A percentile compares a stretch with the other conserved stretches of the same genome.
Evolutionary conservation across 2,888 invertebrate genomes (phyloP).

Genomic region (Drosophila tanythrix): DNA sequence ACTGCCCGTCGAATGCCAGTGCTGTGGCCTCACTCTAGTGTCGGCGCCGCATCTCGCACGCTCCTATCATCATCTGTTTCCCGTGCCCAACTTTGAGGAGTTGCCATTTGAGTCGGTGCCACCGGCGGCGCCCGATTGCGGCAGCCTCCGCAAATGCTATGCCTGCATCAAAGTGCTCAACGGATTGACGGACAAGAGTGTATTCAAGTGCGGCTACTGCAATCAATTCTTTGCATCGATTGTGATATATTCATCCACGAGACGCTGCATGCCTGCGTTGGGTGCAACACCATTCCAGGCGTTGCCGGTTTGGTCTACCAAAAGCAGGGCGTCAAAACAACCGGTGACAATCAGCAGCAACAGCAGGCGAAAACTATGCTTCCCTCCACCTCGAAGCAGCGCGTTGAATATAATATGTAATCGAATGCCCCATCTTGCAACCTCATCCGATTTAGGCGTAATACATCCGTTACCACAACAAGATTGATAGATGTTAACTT

Average conservation of each 20-base stretch:
- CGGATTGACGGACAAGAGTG: slow-evolving; percentile 89
- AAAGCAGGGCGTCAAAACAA: slow-evolving; percentile 62
- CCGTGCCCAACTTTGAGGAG: slow-evolving; percentile 94
- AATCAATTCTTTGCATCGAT: slow-evolving; percentile 93
- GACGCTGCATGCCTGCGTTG: slow-evolving; percentile 97
- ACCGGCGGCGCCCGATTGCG: slow-evolving; percentile 63
- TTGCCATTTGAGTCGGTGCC: slow-evolving; percentile 85
- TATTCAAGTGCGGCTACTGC: slow-evolving; percentile 93
- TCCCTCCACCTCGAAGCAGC: slow-evolving; percentile 52
- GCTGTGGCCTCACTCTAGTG: slow-evolving; percentile 97
- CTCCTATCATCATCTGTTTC: slow-evolving; percentile 98
- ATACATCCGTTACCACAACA: neutral
- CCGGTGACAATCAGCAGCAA: slow-evolving; percentile 17
- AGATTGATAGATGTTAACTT: slow-evolving; percentile 8
- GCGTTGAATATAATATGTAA: slow-evolving; percentile 41
- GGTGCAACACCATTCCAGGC: slow-evolving; percentile 91
- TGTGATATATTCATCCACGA: slow-evolving; percentile 98
- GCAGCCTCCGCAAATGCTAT: slow-evolving; percentile 88
- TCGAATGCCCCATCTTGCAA: neutral
- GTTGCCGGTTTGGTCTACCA: slow-evolving; percentile 80
- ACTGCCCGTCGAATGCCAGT: slow-evolving; percentile 97
- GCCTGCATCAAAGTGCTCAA: slow-evolving; percentile 90
- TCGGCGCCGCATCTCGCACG: slow-evolving; percentile 99
- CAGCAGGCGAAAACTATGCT: slow-evolving; percentile 12
- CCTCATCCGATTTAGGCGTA: neutral